Percentiles rank a stretch among this genome's conserved stretches.
These are phyloP conservation scores for Trachythela sp. DNA, from an alignment of 64 coral and sea anemone genomes.

Conservation along the genomic window DNA sequence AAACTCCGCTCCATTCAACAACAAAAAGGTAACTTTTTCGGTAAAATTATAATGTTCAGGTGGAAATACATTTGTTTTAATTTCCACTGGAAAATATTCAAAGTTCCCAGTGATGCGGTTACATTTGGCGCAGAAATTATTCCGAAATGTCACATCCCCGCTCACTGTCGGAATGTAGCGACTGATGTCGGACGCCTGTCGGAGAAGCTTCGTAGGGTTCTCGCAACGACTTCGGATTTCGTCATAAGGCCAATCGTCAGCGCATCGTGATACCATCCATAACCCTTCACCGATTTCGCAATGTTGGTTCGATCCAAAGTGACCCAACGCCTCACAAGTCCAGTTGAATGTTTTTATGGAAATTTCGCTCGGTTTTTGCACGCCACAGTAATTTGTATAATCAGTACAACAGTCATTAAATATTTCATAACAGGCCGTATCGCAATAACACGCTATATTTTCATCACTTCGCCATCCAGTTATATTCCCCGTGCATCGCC, in stretches of 20 bases:
- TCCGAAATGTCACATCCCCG: not conserved
- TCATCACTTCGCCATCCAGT: not conserved
- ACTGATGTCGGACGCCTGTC: not conserved
- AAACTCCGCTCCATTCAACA: not conserved
- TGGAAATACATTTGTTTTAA: not conserved
- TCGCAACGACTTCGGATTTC: not conserved
- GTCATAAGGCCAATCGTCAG: not conserved
- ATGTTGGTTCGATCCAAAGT: not conserved
- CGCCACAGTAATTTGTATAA: not conserved
- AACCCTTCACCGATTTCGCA: not conserved
- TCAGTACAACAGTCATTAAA: not conserved
- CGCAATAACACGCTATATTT: not conserved
- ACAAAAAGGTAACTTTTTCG: not conserved
- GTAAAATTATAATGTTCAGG: not conserved
- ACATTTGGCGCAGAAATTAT: not conserved
- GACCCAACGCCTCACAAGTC: not conserved
- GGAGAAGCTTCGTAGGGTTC: not conserved
- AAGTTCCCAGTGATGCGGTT: not conserved
- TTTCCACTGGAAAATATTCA: not conserved
- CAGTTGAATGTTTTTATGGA: not conserved
- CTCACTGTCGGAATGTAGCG: not conserved
- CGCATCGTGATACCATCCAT: conserved; percentile 1
- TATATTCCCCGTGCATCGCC: not conserved
- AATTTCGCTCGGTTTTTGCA: not conserved
- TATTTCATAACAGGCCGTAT: not conserved